A percentile compares a stretch with the other conserved stretches of the same genome.
Conservation (phyloP, 2,113 vertebrate genomes). For the Etheostoma cragini region DNA sequence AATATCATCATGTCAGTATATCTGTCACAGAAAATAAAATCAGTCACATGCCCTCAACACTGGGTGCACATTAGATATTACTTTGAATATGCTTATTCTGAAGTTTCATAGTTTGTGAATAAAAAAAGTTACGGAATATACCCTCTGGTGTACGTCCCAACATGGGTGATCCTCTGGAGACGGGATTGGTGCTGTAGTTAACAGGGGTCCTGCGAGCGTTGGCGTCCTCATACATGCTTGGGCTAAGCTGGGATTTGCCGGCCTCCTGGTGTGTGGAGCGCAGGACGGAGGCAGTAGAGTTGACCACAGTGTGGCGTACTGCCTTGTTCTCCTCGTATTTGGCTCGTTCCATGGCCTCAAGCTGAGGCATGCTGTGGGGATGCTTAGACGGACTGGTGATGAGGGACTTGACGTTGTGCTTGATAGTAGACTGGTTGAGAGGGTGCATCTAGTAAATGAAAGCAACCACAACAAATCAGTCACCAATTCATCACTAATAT, state of each 20-base stretch:
- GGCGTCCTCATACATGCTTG: conserved; percentile 94
- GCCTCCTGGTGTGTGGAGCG: conserved; percentile 96
- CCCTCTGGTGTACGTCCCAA: conserved; percentile 90
- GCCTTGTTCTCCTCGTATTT: conserved; percentile 94
- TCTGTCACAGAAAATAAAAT: conserved; percentile 19
- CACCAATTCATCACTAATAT: background rate
- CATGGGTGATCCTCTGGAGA: conserved; percentile 95
- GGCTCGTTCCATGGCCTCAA: conserved; percentile 90
- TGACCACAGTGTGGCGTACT: conserved; percentile 94
- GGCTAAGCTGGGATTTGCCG: conserved; percentile 93
- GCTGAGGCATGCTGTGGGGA: conserved; percentile 88
- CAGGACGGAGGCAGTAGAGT: conserved; percentile 94
- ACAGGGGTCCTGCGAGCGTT: conserved; percentile 94
- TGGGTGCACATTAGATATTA: background rate
- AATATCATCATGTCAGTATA: background rate
- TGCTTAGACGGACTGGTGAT: conserved; percentile 94
- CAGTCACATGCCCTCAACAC: background rate
- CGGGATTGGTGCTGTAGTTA: conserved; percentile 90
- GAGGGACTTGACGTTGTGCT: conserved; percentile 98
- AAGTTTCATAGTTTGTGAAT: conserved; percentile 3
- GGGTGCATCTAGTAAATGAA: conserved; percentile 87
- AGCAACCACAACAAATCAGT: background rate
- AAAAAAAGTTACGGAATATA: conserved; percentile 58
- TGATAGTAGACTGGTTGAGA: conserved; percentile 93
- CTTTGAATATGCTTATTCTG: background rate